Evolutionary conservation across 2,797 vertebrate species (phyloP).

Genomic region (Pterois miles): DNA sequence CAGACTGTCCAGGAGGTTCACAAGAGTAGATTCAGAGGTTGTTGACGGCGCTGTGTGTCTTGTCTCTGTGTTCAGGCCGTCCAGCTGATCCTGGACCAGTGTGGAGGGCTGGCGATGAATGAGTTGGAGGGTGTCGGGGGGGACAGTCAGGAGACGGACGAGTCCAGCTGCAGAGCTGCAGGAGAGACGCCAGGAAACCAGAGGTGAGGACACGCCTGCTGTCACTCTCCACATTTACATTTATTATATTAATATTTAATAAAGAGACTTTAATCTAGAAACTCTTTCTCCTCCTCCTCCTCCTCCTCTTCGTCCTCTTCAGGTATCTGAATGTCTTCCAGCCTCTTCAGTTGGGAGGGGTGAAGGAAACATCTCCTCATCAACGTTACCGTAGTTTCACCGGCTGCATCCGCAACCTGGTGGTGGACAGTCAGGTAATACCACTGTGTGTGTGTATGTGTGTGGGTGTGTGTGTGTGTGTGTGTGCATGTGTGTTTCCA

Average conservation of each 20-base stretch:
- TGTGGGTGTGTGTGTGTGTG: not conserved
- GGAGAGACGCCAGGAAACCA: conserved; percentile 84
- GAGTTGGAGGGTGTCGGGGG: conserved; percentile 66
- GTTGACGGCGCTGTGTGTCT: not conserved
- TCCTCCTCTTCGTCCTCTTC: conserved; percentile 3
- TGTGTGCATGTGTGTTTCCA: not conserved
- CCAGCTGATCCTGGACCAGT: conserved; percentile 90
- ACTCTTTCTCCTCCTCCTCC: not conserved
- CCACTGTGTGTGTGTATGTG: not conserved
- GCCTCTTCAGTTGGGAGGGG: conserved; percentile 90
- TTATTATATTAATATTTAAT: not conserved
- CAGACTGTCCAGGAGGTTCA: not conserved
- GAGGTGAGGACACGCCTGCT: conserved; percentile 78
- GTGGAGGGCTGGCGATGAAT: conserved; percentile 73
- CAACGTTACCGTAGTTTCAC: conserved; percentile 82
- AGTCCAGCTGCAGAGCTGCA: conserved; percentile 84
- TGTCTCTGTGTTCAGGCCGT: conserved; percentile 78
- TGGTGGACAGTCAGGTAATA: conserved; percentile 89
- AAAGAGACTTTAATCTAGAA: not conserved
- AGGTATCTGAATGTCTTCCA: conserved; percentile 87
- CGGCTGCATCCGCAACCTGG: conserved; percentile 89
- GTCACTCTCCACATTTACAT: not conserved
- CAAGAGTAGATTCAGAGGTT: not conserved
- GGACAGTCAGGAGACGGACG: conserved; percentile 75
- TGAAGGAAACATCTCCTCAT: conserved; percentile 81